phyloP scores from a whole-genome alignment of 2,113 vertebrate species.

The Passer montanus region DNA sequence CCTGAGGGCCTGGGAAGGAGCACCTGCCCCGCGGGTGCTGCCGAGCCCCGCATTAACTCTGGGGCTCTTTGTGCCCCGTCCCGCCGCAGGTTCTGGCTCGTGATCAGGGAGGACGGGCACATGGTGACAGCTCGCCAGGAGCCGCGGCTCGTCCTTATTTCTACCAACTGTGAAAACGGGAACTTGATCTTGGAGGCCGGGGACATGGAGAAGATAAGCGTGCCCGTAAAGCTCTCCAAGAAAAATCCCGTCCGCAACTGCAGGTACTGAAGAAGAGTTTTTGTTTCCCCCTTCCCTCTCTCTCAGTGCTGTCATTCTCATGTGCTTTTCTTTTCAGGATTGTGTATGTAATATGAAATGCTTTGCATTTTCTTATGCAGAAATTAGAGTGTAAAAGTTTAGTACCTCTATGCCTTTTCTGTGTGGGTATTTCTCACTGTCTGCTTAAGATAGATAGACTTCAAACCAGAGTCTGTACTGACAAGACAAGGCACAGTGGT shows the following conservation, averaged over 20 bases:
- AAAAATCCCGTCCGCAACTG: conserved; percentile 66
- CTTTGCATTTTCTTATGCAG: background rate
- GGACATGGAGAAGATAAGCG: conserved; percentile 75
- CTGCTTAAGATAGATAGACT: background rate
- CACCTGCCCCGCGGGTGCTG: accelerated
- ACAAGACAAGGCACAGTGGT: background rate
- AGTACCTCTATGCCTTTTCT: background rate
- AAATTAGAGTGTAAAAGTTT: background rate
- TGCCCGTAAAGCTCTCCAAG: conserved; percentile 73
- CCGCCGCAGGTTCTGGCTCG: conserved; percentile 85
- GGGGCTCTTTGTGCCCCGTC: background rate
- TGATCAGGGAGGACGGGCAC: conserved; percentile 85
- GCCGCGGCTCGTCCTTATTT: conserved; percentile 85
- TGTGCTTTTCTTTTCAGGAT: background rate
- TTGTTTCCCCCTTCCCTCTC: accelerated
- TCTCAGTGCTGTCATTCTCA: background rate
- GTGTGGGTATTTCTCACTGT: accelerated
- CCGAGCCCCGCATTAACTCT: background rate
- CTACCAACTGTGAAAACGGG: conserved; percentile 62
- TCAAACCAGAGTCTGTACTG: background rate
- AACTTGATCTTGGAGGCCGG: conserved; percentile 77
- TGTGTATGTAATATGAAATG: background rate
- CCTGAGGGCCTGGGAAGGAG: background rate
- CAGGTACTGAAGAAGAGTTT: conserved; percentile 58
- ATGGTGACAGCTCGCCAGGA: conserved; percentile 90